Evolutionary conservation across 2,888 invertebrate species (phyloP).

Genomic region (Cetonia aurata): DNA sequence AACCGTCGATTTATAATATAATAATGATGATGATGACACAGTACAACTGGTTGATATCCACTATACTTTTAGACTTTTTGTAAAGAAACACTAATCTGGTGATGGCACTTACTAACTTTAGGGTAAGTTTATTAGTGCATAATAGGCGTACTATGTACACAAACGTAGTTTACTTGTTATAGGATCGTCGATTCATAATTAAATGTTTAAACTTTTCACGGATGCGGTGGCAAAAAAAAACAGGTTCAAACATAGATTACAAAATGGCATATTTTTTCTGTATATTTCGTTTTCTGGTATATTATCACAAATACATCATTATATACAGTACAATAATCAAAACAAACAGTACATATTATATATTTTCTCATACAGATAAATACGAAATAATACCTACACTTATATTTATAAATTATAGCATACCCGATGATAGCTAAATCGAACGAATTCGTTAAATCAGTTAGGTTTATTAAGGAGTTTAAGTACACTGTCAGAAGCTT

Average conservation of each 20-base stretch:
- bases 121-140: constrained; percentile 54
- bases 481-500: too few species aligned
- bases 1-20: constrained; percentile 27
- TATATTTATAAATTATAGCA: too few species aligned
- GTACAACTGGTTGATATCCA: constrained; percentile 52
- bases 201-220: constrained; percentile 61
- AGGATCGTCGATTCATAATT: constrained; percentile 22
- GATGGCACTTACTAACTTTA: constrained; percentile 67
- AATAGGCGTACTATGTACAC: constrained; percentile 61
- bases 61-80: constrained; percentile 56
- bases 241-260: constrained; percentile 63
- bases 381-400: too few species aligned
- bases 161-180: constrained; percentile 45
- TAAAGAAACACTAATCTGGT: constrained; percentile 66
- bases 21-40: constrained; percentile 44
- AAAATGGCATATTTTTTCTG: constrained; percentile 62
- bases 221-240: constrained; percentile 64
- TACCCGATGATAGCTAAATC: too few species aligned
- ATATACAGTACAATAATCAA: too few species aligned
- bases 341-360: too few species aligned
- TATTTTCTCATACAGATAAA: too few species aligned
- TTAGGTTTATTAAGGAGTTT: not conserved
- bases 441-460: too few species aligned
- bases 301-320: too few species aligned
- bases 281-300: too few species aligned